Percentiles rank a stretch among this genome's conserved stretches.
Conservation (phyloP, 2,113 vertebrate species). For the Rhynchopsitta pachyrhyncha region DNA sequence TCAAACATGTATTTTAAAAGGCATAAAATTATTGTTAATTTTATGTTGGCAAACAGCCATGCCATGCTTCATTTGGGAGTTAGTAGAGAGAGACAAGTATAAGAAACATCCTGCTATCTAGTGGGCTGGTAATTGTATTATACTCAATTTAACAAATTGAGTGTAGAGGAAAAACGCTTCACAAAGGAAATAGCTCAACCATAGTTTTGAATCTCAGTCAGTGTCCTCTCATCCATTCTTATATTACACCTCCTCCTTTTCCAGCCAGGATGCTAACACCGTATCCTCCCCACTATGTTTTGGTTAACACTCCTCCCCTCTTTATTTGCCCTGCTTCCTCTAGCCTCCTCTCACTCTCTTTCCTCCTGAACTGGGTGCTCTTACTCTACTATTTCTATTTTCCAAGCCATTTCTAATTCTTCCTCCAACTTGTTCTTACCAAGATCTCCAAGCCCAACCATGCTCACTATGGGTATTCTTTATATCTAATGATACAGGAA, state of each 20-base stretch:
- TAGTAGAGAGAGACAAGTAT: constrained; percentile 32
- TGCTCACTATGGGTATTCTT: background rate
- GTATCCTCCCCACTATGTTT: background rate
- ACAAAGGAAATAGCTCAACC: constrained; percentile 30
- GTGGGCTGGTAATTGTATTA: constrained; percentile 47
- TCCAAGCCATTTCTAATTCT: background rate
- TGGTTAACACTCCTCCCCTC: background rate
- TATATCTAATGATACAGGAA: background rate
- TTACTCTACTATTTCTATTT: background rate
- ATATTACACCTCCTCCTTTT: background rate
- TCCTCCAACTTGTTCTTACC: background rate
- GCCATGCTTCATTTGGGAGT: constrained; percentile 16
- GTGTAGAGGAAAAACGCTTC: constrained; percentile 16
- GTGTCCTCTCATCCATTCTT: background rate
- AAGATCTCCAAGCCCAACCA: background rate
- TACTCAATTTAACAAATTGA: constrained; percentile 52
- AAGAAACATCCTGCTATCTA: constrained; percentile 36
- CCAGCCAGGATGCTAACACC: background rate
- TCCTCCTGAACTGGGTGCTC: background rate
- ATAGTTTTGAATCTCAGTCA: background rate
- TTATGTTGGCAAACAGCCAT: constrained; percentile 33
- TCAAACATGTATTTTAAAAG: constrained; percentile 59
- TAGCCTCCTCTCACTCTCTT: background rate
- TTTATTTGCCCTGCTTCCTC: background rate
- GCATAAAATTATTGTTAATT: constrained; percentile 53